Percentiles rank a stretch among this genome's conserved stretches.
phyloP scores from a whole-genome alignment of 2,797 vertebrate genomes.

The Oryzias sinensis region DNA sequence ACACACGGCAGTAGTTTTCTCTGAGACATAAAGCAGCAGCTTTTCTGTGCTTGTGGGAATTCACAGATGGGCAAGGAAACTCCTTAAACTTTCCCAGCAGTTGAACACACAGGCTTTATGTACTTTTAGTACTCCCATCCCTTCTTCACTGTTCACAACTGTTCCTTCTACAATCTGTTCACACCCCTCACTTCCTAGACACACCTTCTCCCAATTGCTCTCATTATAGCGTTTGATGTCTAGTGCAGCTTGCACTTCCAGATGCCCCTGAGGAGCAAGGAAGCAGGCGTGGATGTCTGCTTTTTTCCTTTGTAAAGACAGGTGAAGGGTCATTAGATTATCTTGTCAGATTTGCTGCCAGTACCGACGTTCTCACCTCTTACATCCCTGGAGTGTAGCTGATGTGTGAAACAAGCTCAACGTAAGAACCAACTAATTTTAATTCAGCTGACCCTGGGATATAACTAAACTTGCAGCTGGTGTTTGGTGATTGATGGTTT shows the following conservation, averaged over 20 bases:
- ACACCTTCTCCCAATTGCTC: constrained; percentile 80
- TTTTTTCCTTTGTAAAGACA: constrained; percentile 60
- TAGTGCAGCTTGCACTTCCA: constrained; percentile 72
- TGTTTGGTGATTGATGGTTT: constrained; percentile 59
- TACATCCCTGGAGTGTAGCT: constrained; percentile 38
- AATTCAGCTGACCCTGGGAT: constrained; percentile 40
- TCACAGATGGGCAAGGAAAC: constrained; percentile 43
- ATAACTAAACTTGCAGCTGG: constrained; percentile 61
- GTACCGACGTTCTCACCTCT: constrained; percentile 64
- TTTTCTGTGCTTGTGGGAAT: constrained; percentile 57
- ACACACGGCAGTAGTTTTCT: constrained; percentile 49
- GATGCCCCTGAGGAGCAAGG: constrained; percentile 75
- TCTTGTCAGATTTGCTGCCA: constrained; percentile 71
- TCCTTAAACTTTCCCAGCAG: constrained; percentile 31
- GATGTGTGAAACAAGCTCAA: constrained; percentile 50
- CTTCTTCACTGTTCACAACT: constrained; percentile 56
- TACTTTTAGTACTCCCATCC: constrained; percentile 38
- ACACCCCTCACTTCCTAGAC: constrained; percentile 78
- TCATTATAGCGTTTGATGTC: constrained; percentile 80
- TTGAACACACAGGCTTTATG: constrained; percentile 40
- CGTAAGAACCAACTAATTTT: constrained; percentile 42
- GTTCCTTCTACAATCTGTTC: constrained; percentile 67
- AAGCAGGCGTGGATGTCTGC: constrained; percentile 69
- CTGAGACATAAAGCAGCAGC: constrained; percentile 51
- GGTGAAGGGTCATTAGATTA: constrained; percentile 74